Evolutionary conservation across 2,888 invertebrate species (phyloP), one percentile per base, ranked within the genome.

Genomic region (Nemoura dubitans): DNA sequence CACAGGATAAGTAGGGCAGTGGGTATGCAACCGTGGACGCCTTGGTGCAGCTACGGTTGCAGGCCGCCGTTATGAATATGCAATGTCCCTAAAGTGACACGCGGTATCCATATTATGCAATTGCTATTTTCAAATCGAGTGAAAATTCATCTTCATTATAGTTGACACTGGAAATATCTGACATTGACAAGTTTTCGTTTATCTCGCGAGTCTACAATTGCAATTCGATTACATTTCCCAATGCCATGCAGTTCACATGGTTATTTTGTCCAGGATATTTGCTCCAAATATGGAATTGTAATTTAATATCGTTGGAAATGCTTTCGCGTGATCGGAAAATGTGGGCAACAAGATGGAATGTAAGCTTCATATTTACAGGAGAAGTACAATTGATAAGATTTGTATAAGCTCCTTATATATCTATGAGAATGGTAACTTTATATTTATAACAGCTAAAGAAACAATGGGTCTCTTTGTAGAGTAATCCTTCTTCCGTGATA

Each of bases 391-490:
- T 59, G 59, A 59, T 59, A 59, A 59, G 59, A 59, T 59, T 59
- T 59, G 14, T 59, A 59, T 59, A 59, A 59, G 59, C 59, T 59
- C 59, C 59, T 59, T 59, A 59, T 59, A 59, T 59, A 59, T 59
- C 3, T 59, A 59, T 59, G 14, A 59, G 59, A 59, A 59, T 59
- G 21, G 59, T 59, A 59, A n/a, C n/a, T n/a, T n/a, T 59, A 59
- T 59, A 59, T 59, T 59, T 59, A 59, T 59, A 59, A 1, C 6
- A 59, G 59, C 59, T 59, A 59, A 59, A 59, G 59, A 59, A 59
- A 59, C 59, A 59, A 59, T 21, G 59, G 59, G 3, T 21, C 16
- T 59, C 59, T 59, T 59, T 59, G 59, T 59, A 59, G 59, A 59
- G 59, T 59, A 59, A 59, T 59, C 59, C 59, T 59, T 59, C 14